Evolutionary conservation across 2,797 vertebrate genomes (phyloP).

Genomic region (Menidia menidia): DNA sequence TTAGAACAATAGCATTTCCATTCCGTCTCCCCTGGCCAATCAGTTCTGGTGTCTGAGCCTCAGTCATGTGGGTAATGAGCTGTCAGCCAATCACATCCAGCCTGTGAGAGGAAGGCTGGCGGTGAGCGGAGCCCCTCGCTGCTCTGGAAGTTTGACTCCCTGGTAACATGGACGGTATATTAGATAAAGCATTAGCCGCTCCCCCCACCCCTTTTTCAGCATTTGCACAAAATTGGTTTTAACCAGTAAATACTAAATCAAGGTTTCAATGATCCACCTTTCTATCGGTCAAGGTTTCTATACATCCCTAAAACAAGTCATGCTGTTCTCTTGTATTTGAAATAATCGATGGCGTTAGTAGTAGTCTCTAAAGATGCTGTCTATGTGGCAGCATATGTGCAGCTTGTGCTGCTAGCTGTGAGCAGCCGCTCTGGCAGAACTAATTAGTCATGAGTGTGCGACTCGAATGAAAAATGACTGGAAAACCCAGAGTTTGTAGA

Average conservation of each 20-base stretch:
- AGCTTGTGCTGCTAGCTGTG: not conserved
- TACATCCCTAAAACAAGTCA: too few relatives aligned
- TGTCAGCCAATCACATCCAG: slow-evolving; percentile 61
- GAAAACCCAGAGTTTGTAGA: too few relatives aligned
- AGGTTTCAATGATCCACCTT: too few relatives aligned
- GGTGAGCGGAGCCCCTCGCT: not conserved
- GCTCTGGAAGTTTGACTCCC: slow-evolving; percentile 36
- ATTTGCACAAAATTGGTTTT: not conserved
- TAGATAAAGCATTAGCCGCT: slow-evolving; percentile 20
- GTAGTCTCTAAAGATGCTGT: not conserved
- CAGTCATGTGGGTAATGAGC: slow-evolving; percentile 58
- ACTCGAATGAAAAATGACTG: too few relatives aligned
- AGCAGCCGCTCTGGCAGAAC: not conserved
- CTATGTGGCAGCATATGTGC: not conserved
- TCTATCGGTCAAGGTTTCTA: too few relatives aligned
- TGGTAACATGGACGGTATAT: slow-evolving; percentile 22
- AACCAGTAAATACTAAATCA: too few relatives aligned
- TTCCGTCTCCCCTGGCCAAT: slow-evolving; percentile 49
- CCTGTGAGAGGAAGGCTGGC: slow-evolving; percentile 4
- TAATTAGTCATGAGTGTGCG: not conserved
- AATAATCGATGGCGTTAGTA: too few relatives aligned
- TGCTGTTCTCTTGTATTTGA: too few relatives aligned
- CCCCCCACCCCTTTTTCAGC: not conserved
- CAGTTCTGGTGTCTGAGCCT: slow-evolving; percentile 65
- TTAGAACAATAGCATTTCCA: slow-evolving; percentile 33